These are phyloP conservation scores for Montipora foliosa DNA, from an alignment of 64 coral and sea anemone species.

Conservation along the genomic window DNA sequence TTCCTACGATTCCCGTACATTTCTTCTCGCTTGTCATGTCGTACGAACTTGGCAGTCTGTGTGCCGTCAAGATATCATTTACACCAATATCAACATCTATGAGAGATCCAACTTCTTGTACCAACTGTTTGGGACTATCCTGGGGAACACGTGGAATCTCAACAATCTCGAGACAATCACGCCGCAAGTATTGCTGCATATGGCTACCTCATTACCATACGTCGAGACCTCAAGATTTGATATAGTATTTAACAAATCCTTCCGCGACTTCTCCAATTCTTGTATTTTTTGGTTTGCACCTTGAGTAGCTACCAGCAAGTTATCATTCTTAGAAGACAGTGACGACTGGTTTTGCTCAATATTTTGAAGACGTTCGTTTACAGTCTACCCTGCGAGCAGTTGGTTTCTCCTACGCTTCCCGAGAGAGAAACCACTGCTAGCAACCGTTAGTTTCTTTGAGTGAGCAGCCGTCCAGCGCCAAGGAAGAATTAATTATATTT, in stretches of 20 bases:
- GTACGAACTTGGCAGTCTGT: no score
- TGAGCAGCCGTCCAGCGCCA: no score
- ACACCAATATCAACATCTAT: constrained; percentile 23
- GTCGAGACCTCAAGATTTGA: no score
- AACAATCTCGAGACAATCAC: not conserved
- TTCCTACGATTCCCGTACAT: no score
- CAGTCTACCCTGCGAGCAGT: not conserved
- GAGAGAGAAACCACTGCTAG: not conserved
- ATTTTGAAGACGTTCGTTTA: constrained; percentile 20
- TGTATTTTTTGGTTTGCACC: no score
- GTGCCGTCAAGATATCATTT: not conserved
- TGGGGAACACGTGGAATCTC: not conserved
- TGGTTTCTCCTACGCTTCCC: not conserved
- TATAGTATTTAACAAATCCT: no score
- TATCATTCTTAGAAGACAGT: constrained; percentile 35
- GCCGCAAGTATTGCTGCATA: no score
- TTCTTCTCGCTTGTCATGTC: no score
- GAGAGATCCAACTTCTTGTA: constrained; percentile 6
- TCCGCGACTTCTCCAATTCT: no score
- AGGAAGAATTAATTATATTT: no score
- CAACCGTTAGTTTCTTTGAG: not conserved
- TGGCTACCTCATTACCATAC: no score
- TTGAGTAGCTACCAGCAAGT: constrained; percentile 4
- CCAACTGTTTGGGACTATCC: constrained; percentile 22
- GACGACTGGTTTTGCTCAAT: constrained; percentile 32